Percentiles rank a stretch among this genome's conserved stretches.
Evolutionary conservation across 2,888 invertebrate species (phyloP).

Genomic region (Harpalus rufipes): DNA sequence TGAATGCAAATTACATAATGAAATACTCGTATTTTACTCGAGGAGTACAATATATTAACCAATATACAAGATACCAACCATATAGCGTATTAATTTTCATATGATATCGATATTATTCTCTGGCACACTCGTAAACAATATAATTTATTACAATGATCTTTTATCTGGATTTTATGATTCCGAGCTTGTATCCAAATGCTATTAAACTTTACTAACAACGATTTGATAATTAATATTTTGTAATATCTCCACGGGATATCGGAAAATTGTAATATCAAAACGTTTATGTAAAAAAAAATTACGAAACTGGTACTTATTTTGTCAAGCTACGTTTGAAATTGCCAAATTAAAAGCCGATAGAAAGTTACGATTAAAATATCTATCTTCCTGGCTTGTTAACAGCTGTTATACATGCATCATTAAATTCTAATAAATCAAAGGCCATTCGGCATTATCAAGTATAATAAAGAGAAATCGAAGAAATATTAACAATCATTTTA

Average conservation of each 20-base stretch:
- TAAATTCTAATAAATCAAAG: conserved; percentile 29
- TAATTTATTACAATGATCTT: no score
- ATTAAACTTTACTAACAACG: neutral
- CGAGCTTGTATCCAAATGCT: no score
- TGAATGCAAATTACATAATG: no score
- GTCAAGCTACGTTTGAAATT: conserved; percentile 18
- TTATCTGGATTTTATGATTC: no score
- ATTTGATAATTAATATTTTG: conserved; percentile 11
- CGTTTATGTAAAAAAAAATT: conserved; percentile 12
- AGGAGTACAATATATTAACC: no score
- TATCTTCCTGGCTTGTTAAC: conserved; percentile 20
- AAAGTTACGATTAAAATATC: conserved; percentile 24
- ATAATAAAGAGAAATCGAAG: neutral
- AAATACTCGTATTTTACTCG: no score
- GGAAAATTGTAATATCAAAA: conserved; percentile 24
- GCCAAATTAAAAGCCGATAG: conserved; percentile 29
- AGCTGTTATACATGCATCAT: conserved; percentile 31
- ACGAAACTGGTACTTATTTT: conserved; percentile 23
- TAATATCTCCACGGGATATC: conserved; percentile 38
- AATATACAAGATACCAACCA: no score
- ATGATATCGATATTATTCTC: no score
- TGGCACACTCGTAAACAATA: no score
- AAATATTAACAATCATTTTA: neutral
- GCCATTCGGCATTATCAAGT: neutral
- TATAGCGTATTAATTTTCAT: no score